These are phyloP conservation scores for Coleophora deauratella DNA, from an alignment of 2,888 invertebrate species.

Conservation along the genomic window DNA sequence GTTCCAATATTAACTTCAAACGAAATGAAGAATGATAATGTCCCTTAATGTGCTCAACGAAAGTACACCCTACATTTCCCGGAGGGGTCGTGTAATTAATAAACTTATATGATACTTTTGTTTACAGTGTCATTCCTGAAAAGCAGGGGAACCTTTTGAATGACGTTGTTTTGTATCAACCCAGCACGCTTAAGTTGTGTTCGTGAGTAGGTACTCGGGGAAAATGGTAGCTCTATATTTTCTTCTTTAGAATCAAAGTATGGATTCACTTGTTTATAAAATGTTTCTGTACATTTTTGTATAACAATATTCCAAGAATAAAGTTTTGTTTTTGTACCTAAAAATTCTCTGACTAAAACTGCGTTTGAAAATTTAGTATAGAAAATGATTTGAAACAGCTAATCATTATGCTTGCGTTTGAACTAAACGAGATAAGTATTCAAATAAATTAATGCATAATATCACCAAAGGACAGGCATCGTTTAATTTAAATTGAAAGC, in stretches of 20 bases:
- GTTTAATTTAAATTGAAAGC: conserved; percentile 69
- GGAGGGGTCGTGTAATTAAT: conserved; percentile 72
- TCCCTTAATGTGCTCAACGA: too few species aligned
- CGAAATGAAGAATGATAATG: too few species aligned
- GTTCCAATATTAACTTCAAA: too few species aligned
- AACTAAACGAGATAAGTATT: conserved; percentile 4
- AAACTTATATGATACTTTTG: conserved; percentile 75
- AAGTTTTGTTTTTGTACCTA: too few species aligned
- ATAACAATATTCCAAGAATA: too few species aligned
- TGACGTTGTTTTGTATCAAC: conserved; percentile 11
- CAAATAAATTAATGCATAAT: conserved; percentile 41
- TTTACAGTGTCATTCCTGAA: conserved; percentile 69
- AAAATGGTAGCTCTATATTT: too few species aligned
- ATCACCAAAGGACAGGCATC: conserved; percentile 56
- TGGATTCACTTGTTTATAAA: too few species aligned
- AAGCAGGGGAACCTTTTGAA: conserved; percentile 39
- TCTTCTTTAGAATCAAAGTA: too few species aligned
- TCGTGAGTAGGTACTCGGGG: conserved; percentile 7
- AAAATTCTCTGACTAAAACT: too few species aligned
- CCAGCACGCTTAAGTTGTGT: background rate
- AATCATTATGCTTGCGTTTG: conserved; percentile 8
- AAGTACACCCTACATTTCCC: conserved; percentile 22
- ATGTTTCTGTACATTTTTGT: too few species aligned
- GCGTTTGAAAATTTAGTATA: too few species aligned
- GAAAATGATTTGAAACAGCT: too few species aligned